Percentiles rank a stretch among this genome's conserved stretches.
Evolutionary conservation across 2,113 vertebrate genomes (phyloP).

Genomic region (Agapornis roseicollis): DNA sequence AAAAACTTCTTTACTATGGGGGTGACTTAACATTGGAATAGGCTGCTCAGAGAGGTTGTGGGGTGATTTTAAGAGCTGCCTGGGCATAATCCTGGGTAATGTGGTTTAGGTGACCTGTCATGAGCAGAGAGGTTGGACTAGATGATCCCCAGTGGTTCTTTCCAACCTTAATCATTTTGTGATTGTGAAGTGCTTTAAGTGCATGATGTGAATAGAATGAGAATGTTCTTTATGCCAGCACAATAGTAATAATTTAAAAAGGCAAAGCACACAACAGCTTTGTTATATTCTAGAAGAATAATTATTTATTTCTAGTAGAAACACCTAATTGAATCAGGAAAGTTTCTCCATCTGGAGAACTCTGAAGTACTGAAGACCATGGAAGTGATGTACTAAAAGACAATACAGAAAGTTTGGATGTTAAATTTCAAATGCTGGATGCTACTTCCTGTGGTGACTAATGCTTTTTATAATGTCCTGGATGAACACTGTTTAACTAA

Average conservation of each 20-base stretch:
- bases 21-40: not conserved
- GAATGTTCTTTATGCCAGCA: not conserved
- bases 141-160: not conserved
- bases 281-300: not conserved
- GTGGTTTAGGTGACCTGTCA: not conserved
- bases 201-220: not conserved
- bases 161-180: not conserved
- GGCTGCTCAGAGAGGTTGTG: not conserved
- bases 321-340: not conserved
- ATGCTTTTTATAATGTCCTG: not conserved
- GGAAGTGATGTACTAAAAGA: not conserved
- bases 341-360: not conserved
- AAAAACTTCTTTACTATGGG: not conserved
- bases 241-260: not conserved
- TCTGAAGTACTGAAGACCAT: not conserved
- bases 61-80: not conserved
- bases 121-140: not conserved
- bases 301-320: not conserved
- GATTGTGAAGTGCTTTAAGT: not conserved
- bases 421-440: not conserved
- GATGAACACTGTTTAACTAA: not conserved
- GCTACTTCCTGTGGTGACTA: rapidly evolving
- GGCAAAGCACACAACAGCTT: not conserved
- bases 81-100: not conserved
- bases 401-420: not conserved